These are phyloP conservation scores for Stegodyphus dumicola DNA, from an alignment of 1,140 invertebrate genomes.

Conservation along the genomic window DNA sequence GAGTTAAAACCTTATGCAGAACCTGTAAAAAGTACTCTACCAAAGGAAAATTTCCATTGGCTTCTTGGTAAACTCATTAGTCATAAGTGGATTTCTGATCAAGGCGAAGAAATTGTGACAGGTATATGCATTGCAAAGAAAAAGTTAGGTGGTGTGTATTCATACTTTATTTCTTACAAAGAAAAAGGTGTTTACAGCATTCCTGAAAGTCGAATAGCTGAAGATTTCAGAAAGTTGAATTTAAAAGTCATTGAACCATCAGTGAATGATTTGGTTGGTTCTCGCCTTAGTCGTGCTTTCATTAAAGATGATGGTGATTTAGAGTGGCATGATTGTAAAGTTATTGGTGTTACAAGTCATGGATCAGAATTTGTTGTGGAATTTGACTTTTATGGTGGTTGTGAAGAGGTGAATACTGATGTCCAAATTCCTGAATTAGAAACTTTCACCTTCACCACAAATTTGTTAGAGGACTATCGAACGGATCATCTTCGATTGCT, in stretches of 20 bases:
- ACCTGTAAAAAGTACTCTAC: conserved; percentile 6
- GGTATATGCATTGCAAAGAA: conserved; percentile 49
- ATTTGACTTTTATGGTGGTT: conserved; percentile 53
- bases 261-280: conserved; percentile 41
- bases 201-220: conserved; percentile 37
- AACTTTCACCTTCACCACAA: conserved; percentile 39
- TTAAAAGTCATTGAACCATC: conserved; percentile 47
- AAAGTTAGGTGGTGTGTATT: conserved; percentile 12
- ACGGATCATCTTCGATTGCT: conserved; percentile 37
- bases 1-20: conserved; percentile 28
- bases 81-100: not conserved
- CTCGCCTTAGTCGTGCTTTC: conserved; percentile 46
- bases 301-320: conserved; percentile 58
- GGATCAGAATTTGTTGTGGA: conserved; percentile 38
- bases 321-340: conserved; percentile 52
- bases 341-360: conserved; percentile 24
- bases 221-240: conserved; percentile 38
- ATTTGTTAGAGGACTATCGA: conserved; percentile 43
- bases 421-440: conserved; percentile 26
- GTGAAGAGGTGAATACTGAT: conserved; percentile 7
- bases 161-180: conserved; percentile 45
- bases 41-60: conserved; percentile 58
- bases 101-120: conserved; percentile 13
- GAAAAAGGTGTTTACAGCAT: conserved; percentile 34
- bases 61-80: conserved; percentile 51